Conservation (phyloP, 2,113 vertebrate species). For the Coptodon rendalli region DNA sequence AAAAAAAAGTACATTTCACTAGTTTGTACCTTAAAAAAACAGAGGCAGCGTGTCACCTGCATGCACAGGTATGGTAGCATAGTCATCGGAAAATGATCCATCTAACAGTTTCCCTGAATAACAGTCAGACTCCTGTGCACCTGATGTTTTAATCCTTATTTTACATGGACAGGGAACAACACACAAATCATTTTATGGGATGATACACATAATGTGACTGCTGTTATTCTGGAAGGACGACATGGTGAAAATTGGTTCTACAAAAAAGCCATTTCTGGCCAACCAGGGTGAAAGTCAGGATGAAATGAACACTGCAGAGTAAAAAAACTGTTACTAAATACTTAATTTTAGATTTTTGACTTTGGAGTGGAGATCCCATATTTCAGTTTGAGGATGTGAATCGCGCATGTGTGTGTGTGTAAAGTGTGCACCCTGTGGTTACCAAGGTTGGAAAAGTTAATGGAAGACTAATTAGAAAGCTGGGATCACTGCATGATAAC, state of each 20-base stretch:
- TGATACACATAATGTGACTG: background rate
- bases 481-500: constrained; percentile 69
- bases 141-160: background rate
- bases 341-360: background rate
- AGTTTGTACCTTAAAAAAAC: background rate
- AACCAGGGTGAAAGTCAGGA: background rate
- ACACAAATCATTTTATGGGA: background rate
- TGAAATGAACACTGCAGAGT: background rate
- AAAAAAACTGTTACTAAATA: background rate
- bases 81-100: background rate
- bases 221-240: background rate
- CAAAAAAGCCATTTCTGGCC: background rate
- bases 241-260: background rate
- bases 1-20: background rate
- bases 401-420: background rate
- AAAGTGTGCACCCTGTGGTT: constrained; percentile 37
- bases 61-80: background rate
- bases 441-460: constrained; percentile 75
- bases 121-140: background rate
- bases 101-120: background rate
- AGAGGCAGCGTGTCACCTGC: background rate
- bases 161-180: background rate
- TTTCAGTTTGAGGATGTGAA: background rate
- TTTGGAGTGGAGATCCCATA: background rate
- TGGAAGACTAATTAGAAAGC: constrained; percentile 77